These are phyloP conservation scores for Mobula hypostoma DNA, from an alignment of 2,113 vertebrate species.

Conservation along the genomic window DNA sequence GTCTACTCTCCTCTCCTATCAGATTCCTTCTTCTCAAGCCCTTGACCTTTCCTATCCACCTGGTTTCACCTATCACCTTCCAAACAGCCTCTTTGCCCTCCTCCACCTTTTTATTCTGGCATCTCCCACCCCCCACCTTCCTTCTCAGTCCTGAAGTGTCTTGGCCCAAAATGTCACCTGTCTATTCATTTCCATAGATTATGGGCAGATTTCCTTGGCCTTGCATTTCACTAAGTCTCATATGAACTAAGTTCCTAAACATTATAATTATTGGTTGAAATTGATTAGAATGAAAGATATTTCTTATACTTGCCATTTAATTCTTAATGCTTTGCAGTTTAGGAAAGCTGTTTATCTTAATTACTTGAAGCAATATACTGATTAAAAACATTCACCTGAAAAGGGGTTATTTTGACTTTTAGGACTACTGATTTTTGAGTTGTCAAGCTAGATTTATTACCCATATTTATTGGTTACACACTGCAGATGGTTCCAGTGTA, in stretches of 20 bases:
- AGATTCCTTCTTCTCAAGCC: no score
- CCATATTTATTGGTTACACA: neutral
- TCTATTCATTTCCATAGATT: no score
- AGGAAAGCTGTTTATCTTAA: neutral
- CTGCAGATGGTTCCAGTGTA: neutral
- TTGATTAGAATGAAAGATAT: conserved; percentile 23
- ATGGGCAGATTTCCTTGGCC: neutral
- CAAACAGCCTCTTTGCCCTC: no score
- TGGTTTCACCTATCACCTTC: no score
- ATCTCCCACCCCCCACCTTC: no score
- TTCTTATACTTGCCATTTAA: neutral
- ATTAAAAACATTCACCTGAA: neutral
- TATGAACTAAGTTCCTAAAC: neutral
- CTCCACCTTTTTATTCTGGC: no score
- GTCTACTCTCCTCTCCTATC: no score
- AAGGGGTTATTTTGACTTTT: neutral
- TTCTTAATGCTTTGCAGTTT: neutral
- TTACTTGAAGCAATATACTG: neutral
- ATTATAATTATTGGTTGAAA: conserved; percentile 3
- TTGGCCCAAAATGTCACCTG: no score
- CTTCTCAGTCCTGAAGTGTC: no score
- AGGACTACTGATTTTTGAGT: neutral
- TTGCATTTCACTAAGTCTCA: neutral
- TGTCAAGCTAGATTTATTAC: conserved; percentile 1
- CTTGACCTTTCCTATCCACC: no score